Conservation (phyloP, 2,113 vertebrate genomes). For the Salminus brasiliensis region DNA sequence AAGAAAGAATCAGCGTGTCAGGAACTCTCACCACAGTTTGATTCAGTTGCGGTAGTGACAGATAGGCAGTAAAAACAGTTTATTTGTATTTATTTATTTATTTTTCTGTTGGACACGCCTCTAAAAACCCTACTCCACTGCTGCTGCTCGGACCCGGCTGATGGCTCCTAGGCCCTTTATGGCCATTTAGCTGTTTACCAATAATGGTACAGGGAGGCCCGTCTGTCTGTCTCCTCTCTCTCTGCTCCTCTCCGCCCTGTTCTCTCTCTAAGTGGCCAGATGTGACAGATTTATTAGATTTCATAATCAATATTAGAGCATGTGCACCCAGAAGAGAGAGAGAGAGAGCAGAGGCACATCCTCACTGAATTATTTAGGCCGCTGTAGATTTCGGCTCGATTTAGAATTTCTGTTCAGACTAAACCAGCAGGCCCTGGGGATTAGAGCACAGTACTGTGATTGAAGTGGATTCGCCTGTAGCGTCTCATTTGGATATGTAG, state of each 20-base stretch:
- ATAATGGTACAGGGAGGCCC: neutral
- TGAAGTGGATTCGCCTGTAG: neutral
- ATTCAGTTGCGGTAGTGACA: too few species aligned
- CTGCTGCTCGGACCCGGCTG: too few species aligned
- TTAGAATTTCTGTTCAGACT: neutral
- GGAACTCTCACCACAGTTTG: too few species aligned
- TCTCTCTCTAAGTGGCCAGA: constrained; percentile 4
- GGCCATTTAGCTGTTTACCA: neutral
- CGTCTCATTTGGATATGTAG: too few species aligned
- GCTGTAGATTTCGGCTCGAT: neutral
- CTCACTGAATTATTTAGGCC: constrained; percentile 42
- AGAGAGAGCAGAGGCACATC: neutral
- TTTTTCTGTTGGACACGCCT: too few species aligned
- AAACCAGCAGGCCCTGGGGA: neutral
- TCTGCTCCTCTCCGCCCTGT: neutral
- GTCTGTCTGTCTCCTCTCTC: neutral
- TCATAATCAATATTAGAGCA: constrained; percentile 25
- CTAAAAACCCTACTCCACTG: too few species aligned
- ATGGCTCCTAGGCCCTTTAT: neutral
- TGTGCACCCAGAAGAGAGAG: constrained; percentile 7
- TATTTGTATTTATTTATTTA: too few species aligned
- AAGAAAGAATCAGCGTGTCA: too few species aligned
- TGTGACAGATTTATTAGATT: constrained; percentile 39
- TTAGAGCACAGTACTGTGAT: neutral
- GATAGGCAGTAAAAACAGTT: too few species aligned